Percentiles rank a stretch among this genome's conserved stretches.
phyloP scores from a whole-genome alignment of 1,140 invertebrate genomes.

The Cydia splendana region DNA sequence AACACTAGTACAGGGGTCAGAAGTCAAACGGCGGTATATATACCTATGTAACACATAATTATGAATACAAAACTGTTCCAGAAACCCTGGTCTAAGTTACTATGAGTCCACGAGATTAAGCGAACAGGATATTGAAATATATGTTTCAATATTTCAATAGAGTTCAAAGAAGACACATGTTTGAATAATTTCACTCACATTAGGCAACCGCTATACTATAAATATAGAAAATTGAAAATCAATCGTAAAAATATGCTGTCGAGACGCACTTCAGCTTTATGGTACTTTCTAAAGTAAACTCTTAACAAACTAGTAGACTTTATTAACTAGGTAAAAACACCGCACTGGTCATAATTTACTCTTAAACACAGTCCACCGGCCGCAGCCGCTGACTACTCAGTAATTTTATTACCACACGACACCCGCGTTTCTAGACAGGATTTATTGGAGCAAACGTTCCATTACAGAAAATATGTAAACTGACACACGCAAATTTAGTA shows the following conservation, averaged over 20 bases:
- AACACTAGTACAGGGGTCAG: too few relatives aligned
- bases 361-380: constrained; percentile 10
- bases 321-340: constrained; percentile 2
- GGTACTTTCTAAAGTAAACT: background rate
- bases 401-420: constrained; percentile 22
- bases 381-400: constrained; percentile 3
- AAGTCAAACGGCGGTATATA: too few relatives aligned
- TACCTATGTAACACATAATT: too few relatives aligned
- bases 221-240: too few relatives aligned
- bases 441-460: constrained; percentile 25
- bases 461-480: constrained; percentile 28
- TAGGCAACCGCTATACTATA: too few relatives aligned
- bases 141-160: too few relatives aligned
- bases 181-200: too few relatives aligned
- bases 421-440: constrained; percentile 29
- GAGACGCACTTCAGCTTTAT: background rate
- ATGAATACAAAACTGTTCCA: too few relatives aligned
- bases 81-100: too few relatives aligned
- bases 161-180: too few relatives aligned
- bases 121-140: too few relatives aligned
- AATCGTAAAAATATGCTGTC: background rate
- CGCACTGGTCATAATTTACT: constrained; percentile 10
- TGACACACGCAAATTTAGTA: constrained; percentile 40
- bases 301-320: background rate
- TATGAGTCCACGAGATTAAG: too few relatives aligned